These are phyloP conservation scores for Drosophila ambigua DNA, from an alignment of 1,140 invertebrate genomes.

Conservation along the genomic window DNA sequence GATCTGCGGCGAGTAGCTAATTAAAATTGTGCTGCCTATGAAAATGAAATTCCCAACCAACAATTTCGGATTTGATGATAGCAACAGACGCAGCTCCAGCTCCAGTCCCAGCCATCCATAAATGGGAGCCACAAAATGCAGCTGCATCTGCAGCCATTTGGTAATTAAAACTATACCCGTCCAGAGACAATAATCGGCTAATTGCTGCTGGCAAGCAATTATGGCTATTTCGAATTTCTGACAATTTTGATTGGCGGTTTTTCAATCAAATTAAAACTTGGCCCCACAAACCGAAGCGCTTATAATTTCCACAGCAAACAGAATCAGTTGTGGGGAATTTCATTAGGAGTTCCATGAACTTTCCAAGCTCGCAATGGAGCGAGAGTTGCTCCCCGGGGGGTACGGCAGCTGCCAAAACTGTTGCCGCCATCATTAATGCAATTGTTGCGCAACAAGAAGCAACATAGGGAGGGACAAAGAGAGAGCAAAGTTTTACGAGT, in stretches of 20 bases:
- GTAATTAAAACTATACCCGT: slow-evolving; percentile 54
- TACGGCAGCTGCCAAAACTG: slow-evolving; percentile 42
- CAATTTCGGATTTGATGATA: neutral
- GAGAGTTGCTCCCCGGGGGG: slow-evolving; percentile 4
- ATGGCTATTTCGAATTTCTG: slow-evolving; percentile 21
- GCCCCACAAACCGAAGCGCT: neutral
- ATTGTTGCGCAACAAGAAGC: slow-evolving; percentile 44
- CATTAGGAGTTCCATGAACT: slow-evolving; percentile 12
- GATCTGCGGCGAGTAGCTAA: neutral
- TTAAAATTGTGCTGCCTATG: slow-evolving; percentile 1
- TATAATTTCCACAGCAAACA: slow-evolving; percentile 13
- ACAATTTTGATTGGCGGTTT: slow-evolving; percentile 31
- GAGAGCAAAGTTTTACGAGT: slow-evolving; percentile 15
- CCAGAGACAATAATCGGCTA: slow-evolving; percentile 45
- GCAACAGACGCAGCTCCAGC: no score
- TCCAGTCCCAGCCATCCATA: no score
- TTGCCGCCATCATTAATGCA: slow-evolving; percentile 71
- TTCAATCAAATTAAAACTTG: slow-evolving; percentile 4
- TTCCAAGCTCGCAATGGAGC: slow-evolving; percentile 25
- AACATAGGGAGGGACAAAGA: neutral
- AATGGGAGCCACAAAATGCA: neutral
- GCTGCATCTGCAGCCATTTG: slow-evolving; percentile 13
- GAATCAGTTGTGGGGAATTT: slow-evolving; percentile 1
- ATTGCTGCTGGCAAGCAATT: slow-evolving; percentile 26
- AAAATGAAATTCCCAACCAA: neutral